These are phyloP conservation scores for Trichomycterus rosablanca DNA, from an alignment of 2,113 vertebrate genomes.

Conservation along the genomic window DNA sequence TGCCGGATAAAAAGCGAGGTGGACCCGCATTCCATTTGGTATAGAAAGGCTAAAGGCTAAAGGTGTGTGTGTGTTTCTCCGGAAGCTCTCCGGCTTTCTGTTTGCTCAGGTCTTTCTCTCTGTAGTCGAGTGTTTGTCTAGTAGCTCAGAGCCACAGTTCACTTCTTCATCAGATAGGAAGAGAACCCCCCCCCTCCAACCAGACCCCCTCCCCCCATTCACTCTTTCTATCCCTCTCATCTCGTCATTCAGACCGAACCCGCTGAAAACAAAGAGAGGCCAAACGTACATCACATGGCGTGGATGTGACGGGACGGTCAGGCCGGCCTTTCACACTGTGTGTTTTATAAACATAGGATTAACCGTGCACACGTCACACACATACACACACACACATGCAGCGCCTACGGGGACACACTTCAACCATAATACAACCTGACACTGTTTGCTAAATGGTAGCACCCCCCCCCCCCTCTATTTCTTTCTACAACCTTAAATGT, in stretches of 20 bases:
- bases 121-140: conserved; percentile 30
- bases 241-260: conserved; percentile 6
- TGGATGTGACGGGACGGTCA: conserved; percentile 6
- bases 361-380: conserved; percentile 20
- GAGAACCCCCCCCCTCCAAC: too few species aligned
- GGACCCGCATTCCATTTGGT: background rate
- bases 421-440: conserved; percentile 41
- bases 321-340: conserved; percentile 26
- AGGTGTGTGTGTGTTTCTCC: conserved; percentile 2
- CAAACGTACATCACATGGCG: conserved; percentile 37
- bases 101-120: conserved; percentile 32
- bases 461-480: conserved; percentile 32
- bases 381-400: conserved; percentile 31
- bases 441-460: conserved; percentile 37
- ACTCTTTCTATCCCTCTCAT: background rate
- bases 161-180: conserved; percentile 16
- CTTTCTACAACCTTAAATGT: too few species aligned
- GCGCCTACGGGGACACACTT: conserved; percentile 27
- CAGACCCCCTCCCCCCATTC: too few species aligned
- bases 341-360: conserved; percentile 46
- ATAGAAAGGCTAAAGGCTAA: conserved; percentile 2
- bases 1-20: conserved; percentile 22
- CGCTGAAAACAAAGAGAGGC: conserved; percentile 2
- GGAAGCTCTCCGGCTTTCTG: conserved; percentile 18
- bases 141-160: conserved; percentile 18